Evolutionary conservation across 2,113 vertebrate genomes (phyloP), one percentile per base, ranked within the genome.

Genomic region (Corvus moneduloides): DNA sequence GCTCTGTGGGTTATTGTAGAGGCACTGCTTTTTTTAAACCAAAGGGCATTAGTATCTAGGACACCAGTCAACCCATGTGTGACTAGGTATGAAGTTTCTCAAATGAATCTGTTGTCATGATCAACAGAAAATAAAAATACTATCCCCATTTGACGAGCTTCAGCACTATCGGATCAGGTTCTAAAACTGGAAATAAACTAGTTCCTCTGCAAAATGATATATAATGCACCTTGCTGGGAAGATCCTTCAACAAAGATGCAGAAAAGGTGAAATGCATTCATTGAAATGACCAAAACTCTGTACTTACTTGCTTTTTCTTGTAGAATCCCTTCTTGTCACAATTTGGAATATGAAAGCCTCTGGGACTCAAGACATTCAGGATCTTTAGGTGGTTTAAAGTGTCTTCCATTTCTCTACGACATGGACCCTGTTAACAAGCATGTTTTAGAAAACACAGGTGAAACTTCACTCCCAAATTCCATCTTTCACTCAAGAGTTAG

Each of bases 321-420:
- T 99, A 99, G 96, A 99, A 99, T 7, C 99, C 99, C 92, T 98
- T 99, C 97, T 98, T 99, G 98, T 99, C 99, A 95, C 99, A 99
- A 97, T 99, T 99, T 90, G 99, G 99, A 96, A 99, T 99, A 97
- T 99, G 99, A 89, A 99, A 96, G 30, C 98, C 98, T 94, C 98
- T 96, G 44, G 99, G 99, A 95, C 98, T 99, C 92, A 99, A 98
- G 78, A 98, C 98, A 78, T 99, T 98, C 84, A 98, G 96, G 89
- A 98, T 98, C 97, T 99, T 99, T 67, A 99, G 97, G 79, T 98
- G 98, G 93, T 98, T 99, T 97, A 99, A 97, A 13, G 99, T 98
- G 87, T 98, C 98, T 82, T 99, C 99, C 96, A 99, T 99, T 95
- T 99, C 99, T 96, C 99, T 98, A 33, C 99, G 99, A 97, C 99